Evolutionary conservation across 2,888 invertebrate species (phyloP).

Genomic region (Saturnia pavonia): DNA sequence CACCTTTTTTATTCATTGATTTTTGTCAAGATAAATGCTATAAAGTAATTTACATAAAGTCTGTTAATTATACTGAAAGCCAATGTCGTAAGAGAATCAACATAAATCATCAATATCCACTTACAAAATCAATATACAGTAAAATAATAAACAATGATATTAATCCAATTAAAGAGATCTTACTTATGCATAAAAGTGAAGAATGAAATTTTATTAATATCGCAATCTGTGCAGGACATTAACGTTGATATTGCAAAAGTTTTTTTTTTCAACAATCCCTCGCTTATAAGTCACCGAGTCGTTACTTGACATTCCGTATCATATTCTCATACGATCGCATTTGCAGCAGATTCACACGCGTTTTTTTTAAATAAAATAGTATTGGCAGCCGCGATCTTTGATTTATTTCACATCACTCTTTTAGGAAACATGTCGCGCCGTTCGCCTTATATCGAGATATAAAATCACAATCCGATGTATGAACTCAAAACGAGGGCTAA

Average conservation of each 20-base stretch:
- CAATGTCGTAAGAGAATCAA: constrained; percentile 2
- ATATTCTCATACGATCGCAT: constrained; percentile 69
- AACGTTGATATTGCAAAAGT: constrained; percentile 9
- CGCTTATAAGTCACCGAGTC: constrained; percentile 41
- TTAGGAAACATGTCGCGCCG: constrained; percentile 75
- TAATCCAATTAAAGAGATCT: constrained; percentile 7
- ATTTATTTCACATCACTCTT: constrained; percentile 80
- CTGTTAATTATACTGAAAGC: not conserved
- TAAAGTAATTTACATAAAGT: not conserved
- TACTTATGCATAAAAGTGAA: constrained; percentile 7
- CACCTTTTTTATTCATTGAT: not conserved
- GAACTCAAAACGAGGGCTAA: constrained; percentile 58
- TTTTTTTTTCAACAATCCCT: constrained; percentile 9
- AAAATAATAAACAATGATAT: not conserved
- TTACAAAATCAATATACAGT: constrained; percentile 10
- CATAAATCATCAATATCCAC: constrained; percentile 11
- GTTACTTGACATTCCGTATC: constrained; percentile 54
- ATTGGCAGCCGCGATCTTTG: constrained; percentile 69
- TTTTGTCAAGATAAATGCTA: not conserved
- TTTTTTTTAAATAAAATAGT: constrained; percentile 60
- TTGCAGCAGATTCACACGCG: constrained; percentile 75
- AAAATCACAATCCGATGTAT: constrained; percentile 67
- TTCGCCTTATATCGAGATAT: constrained; percentile 71
- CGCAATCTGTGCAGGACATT: not conserved
- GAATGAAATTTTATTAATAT: constrained; percentile 11